Evolutionary conservation across 2,797 vertebrate genomes (phyloP).

Genomic region (Oreortyx pictus): DNA sequence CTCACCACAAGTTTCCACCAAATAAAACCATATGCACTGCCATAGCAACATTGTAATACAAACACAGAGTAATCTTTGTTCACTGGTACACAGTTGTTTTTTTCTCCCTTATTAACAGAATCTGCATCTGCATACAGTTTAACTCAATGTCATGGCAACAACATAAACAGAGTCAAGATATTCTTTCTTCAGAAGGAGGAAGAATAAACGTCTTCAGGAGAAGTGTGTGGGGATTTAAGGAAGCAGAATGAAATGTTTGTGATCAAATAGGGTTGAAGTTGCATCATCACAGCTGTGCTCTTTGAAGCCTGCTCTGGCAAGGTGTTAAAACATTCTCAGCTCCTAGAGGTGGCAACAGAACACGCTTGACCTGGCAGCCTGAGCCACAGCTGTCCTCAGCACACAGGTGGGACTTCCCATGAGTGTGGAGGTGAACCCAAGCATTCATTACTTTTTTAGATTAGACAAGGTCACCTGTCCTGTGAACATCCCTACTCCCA

Average conservation of each 20-base stretch:
- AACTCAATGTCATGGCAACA: conserved; percentile 78
- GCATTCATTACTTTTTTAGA: background rate
- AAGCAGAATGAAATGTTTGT: conserved; percentile 64
- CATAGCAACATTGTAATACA: conserved; percentile 82
- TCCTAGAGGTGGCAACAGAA: conserved; percentile 43
- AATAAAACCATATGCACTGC: conserved; percentile 81
- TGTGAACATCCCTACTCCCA: fast-evolving
- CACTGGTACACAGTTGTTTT: conserved; percentile 62
- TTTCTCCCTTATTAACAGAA: conserved; percentile 68
- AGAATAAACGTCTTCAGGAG: conserved; percentile 61
- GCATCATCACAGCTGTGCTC: conserved; percentile 3
- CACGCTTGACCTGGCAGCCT: background rate
- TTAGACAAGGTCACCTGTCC: fast-evolving
- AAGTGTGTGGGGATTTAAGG: conserved; percentile 61
- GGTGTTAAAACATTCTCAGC: background rate
- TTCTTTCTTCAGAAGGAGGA: conserved; percentile 48
- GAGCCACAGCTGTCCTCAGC: background rate
- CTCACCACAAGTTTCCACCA: conserved; percentile 72
- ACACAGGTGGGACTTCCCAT: fast-evolving
- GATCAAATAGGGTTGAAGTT: conserved; percentile 50
- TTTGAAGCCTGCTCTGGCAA: background rate
- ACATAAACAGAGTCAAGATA: conserved; percentile 71
- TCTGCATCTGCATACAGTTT: conserved; percentile 77
- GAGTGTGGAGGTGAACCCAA: background rate
- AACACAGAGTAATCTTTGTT: conserved; percentile 77